Evolutionary conservation across 1,140 invertebrate species (phyloP).

Genomic region (Ostrea edulis): DNA sequence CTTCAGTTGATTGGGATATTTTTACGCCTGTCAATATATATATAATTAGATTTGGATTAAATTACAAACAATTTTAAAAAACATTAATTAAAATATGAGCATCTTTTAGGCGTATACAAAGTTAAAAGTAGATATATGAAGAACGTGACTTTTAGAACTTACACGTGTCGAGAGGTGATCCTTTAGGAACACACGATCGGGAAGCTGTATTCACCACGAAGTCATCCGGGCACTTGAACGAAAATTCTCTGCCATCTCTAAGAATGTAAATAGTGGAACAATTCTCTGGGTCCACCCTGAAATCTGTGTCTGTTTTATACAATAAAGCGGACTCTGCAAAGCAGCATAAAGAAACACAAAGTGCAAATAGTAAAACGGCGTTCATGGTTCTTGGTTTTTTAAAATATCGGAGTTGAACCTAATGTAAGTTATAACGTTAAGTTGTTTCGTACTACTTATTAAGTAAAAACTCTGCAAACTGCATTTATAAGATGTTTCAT

Average conservation of each 20-base stretch:
- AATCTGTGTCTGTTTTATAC: background rate
- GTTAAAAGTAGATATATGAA: too few relatives aligned
- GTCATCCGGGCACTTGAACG: background rate
- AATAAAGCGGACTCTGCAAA: background rate
- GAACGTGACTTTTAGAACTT: background rate
- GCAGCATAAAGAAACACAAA: background rate
- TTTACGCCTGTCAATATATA: background rate
- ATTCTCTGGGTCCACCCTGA: background rate
- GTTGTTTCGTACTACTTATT: background rate
- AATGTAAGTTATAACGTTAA: too few relatives aligned
- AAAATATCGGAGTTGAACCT: too few relatives aligned
- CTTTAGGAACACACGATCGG: background rate
- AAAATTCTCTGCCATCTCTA: background rate
- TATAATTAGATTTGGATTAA: too few relatives aligned
- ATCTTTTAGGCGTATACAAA: too few relatives aligned
- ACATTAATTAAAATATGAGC: too few relatives aligned
- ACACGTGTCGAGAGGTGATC: slow-evolving; percentile 31
- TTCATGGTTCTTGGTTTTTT: background rate
- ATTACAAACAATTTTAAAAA: too few relatives aligned
- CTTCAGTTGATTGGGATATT: background rate
- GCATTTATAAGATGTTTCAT: background rate
- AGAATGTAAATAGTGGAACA: background rate
- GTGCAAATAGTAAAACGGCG: background rate
- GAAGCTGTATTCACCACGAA: background rate
- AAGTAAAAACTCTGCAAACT: background rate